phyloP scores from a whole-genome alignment of 2,797 vertebrate genomes.

The Acanthopagrus latus region DNA sequence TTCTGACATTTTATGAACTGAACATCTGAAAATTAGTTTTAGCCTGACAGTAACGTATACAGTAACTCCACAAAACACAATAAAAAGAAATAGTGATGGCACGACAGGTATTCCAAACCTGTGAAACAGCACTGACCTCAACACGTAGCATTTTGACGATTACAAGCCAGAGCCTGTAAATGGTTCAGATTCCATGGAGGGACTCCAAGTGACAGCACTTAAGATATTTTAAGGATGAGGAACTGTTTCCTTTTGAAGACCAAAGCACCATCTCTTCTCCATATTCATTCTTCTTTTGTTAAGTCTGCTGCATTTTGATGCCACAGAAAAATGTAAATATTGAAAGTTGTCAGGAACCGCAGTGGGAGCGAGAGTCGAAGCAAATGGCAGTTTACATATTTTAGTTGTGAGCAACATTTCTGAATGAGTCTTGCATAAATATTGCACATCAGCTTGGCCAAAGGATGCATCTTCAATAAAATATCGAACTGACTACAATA shows the following conservation, averaged over 20 bases:
- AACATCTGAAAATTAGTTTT: neutral
- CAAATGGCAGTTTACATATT: constrained; percentile 82
- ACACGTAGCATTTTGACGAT: constrained; percentile 49
- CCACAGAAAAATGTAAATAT: constrained; percentile 91
- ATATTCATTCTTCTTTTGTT: constrained; percentile 79
- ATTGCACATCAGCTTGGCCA: constrained; percentile 57
- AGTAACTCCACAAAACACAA: neutral
- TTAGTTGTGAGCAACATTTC: constrained; percentile 77
- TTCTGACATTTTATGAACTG: neutral
- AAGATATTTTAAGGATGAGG: constrained; percentile 76
- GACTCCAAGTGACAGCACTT: constrained; percentile 72
- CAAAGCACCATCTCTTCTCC: constrained; percentile 80
- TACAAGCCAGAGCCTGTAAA: constrained; percentile 68
- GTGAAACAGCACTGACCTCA: constrained; percentile 32
- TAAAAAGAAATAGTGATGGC: neutral
- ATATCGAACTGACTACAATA: constrained; percentile 43
- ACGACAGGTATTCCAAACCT: constrained; percentile 35
- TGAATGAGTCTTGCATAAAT: constrained; percentile 78
- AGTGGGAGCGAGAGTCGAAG: constrained; percentile 74
- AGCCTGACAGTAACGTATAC: neutral
- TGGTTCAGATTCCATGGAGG: constrained; percentile 72
- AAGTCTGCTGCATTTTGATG: constrained; percentile 87
- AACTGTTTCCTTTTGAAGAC: constrained; percentile 85
- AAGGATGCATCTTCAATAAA: constrained; percentile 14
- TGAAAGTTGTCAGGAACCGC: constrained; percentile 87